phyloP scores from a whole-genome alignment of 2,113 vertebrate genomes.

The Lucifuga dentata region DNA sequence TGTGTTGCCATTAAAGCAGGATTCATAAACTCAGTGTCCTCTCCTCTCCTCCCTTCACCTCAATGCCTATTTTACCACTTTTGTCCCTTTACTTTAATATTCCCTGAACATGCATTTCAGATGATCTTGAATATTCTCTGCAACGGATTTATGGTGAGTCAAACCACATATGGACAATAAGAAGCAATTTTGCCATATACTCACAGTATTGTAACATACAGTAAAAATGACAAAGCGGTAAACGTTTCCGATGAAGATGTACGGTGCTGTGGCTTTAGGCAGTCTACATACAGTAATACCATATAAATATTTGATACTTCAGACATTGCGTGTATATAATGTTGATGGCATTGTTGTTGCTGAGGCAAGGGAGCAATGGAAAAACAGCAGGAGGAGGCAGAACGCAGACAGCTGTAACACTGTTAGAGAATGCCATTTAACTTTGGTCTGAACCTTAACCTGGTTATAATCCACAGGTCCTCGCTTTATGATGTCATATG shows the following conservation, averaged over 20 bases:
- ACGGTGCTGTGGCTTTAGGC: conserved; percentile 48
- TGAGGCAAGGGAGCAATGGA: conserved; percentile 33
- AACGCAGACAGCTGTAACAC: conserved; percentile 15
- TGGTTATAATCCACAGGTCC: conserved; percentile 3
- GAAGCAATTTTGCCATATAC: conserved; percentile 20
- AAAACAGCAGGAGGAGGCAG: conserved; percentile 14
- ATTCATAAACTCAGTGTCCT: conserved; percentile 66
- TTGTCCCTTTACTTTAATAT: conserved; percentile 68
- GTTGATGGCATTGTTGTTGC: conserved; percentile 57
- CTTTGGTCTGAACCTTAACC: conserved; percentile 46
- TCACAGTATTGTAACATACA: conserved; percentile 24
- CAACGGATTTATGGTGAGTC: conserved; percentile 47
- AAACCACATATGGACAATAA: conserved; percentile 62
- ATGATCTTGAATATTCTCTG: conserved; percentile 44
- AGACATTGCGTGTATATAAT: conserved; percentile 59
- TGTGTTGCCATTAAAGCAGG: conserved; percentile 68
- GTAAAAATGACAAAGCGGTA: conserved; percentile 64
- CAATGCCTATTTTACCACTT: conserved; percentile 36
- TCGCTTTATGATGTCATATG: too few species aligned
- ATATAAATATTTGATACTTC: conserved; percentile 75
- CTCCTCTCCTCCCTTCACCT: conserved; percentile 36
- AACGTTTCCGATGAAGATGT: conserved; percentile 53
- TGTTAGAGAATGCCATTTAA: conserved; percentile 26
- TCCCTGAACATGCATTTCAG: conserved; percentile 51
- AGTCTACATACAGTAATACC: conserved; percentile 40